These are phyloP conservation scores for Trissolcus japonicus DNA, from an alignment of 2,888 invertebrate species.

Conservation along the genomic window DNA sequence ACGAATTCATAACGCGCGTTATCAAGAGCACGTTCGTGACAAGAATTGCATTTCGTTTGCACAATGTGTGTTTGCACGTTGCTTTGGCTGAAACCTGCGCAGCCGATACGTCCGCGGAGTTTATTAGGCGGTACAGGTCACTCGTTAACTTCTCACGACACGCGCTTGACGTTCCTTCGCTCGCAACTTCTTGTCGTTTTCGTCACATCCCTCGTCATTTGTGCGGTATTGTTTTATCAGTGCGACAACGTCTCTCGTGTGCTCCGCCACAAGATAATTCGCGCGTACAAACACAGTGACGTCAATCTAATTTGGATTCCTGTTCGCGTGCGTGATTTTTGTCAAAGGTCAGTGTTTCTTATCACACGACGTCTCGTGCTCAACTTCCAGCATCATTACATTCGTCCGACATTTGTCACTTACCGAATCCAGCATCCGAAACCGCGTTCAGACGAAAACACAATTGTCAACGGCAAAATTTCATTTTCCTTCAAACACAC, in stretches of 20 bases:
- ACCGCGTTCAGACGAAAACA: too few relatives aligned
- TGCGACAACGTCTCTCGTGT: slow-evolving; percentile 15
- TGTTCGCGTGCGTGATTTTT: slow-evolving; percentile 29
- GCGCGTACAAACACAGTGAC: slow-evolving; percentile 7
- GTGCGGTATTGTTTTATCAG: slow-evolving; percentile 28
- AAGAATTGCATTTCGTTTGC: slow-evolving; percentile 43
- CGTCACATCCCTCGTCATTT: slow-evolving; percentile 47
- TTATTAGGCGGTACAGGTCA: slow-evolving; percentile 58
- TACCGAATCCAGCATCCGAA: too few relatives aligned
- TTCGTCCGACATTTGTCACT: too few relatives aligned
- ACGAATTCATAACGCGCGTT: slow-evolving; percentile 32
- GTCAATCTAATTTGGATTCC: slow-evolving; percentile 11
- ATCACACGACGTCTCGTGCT: neutral
- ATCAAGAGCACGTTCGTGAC: slow-evolving; percentile 55
- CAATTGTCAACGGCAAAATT: too few relatives aligned
- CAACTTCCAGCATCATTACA: neutral
- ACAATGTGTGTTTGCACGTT: slow-evolving; percentile 17
- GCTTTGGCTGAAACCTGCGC: slow-evolving; percentile 59
- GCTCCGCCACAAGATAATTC: too few relatives aligned
- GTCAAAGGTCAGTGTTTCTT: slow-evolving; percentile 34
- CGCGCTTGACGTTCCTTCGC: slow-evolving; percentile 57
- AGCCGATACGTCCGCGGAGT: slow-evolving; percentile 57
- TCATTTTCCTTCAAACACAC: too few relatives aligned
- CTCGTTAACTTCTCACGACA: slow-evolving; percentile 58
- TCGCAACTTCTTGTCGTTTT: slow-evolving; percentile 45